Evolutionary conservation across 2,888 invertebrate genomes (phyloP).

Genomic region (Andrena haemorrhoa): DNA sequence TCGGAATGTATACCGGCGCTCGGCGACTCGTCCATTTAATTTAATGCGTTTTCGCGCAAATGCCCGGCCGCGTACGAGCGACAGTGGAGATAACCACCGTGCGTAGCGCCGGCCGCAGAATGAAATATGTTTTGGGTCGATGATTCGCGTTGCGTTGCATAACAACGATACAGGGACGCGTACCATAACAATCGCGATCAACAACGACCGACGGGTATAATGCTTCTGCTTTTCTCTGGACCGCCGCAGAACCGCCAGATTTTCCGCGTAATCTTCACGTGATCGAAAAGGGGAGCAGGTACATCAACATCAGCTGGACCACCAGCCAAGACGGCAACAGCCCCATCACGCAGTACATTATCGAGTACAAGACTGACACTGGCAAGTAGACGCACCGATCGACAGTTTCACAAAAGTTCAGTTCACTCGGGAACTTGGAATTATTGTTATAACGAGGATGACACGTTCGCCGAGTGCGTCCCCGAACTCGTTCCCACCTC

Average conservation of each 20-base stretch:
- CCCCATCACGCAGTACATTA: conserved; percentile 94
- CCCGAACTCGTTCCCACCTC: not conserved
- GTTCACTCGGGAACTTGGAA: not conserved
- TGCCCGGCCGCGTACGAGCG: conserved; percentile 12
- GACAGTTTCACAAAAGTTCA: not conserved
- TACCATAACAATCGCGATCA: not conserved
- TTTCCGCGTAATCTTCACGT: conserved; percentile 94
- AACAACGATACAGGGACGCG: not conserved
- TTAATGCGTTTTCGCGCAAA: conserved; percentile 60
- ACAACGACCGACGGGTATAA: conserved; percentile 7
- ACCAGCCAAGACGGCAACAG: conserved; percentile 96
- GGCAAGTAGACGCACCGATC: conserved; percentile 85
- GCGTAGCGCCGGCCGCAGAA: conserved; percentile 30
- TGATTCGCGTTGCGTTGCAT: conserved; percentile 12
- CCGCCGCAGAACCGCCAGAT: conserved; percentile 91
- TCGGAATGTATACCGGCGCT: conserved; percentile 64
- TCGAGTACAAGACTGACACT: conserved; percentile 95
- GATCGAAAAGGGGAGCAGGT: conserved; percentile 93
- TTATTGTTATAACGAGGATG: not conserved
- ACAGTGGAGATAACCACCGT: conserved; percentile 37
- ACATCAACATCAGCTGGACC: conserved; percentile 95
- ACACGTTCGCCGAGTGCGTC: too few species aligned
- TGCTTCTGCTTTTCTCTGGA: not conserved
- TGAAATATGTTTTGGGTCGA: conserved; percentile 56
- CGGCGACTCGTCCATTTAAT: conserved; percentile 67